Conservation (phyloP, 2,888 invertebrate species). For the Drosophila birchii region DNA sequence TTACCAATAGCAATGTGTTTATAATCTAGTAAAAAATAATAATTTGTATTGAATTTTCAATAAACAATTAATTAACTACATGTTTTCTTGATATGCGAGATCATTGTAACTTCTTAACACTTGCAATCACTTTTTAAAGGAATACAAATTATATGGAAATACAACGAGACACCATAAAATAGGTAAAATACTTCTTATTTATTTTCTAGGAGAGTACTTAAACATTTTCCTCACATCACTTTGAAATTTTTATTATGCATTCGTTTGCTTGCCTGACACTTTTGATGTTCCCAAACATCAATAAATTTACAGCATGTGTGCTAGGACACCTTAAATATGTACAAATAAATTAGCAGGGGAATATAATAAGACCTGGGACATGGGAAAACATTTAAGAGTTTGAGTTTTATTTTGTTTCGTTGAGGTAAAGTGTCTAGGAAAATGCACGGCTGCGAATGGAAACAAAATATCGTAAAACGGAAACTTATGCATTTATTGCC, state of each 20-base stretch:
- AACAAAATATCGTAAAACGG: conserved; percentile 78
- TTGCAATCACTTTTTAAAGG: too few relatives aligned
- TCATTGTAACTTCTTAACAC: too few relatives aligned
- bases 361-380: conserved; percentile 48
- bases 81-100: too few relatives aligned
- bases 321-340: conserved; percentile 4
- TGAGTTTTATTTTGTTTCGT: not conserved
- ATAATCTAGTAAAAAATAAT: too few relatives aligned
- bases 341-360: conserved; percentile 8
- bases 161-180: too few relatives aligned
- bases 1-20: too few relatives aligned
- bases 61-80: too few relatives aligned
- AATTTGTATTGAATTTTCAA: too few relatives aligned
- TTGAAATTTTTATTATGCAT: conserved; percentile 20
- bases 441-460: conserved; percentile 46
- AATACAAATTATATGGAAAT: too few relatives aligned
- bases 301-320: not conserved
- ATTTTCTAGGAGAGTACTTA: not conserved
- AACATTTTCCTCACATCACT: conserved; percentile 2
- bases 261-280: not conserved
- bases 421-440: conserved; percentile 52
- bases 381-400: not conserved
- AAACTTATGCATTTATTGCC: conserved; percentile 78
- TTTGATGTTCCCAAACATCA: conserved; percentile 30
- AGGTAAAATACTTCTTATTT: too few relatives aligned